A percentile compares a stretch with the other conserved stretches of the same genome.
Conservation (phyloP, 2,113 vertebrate species). For the Scortum barcoo region DNA sequence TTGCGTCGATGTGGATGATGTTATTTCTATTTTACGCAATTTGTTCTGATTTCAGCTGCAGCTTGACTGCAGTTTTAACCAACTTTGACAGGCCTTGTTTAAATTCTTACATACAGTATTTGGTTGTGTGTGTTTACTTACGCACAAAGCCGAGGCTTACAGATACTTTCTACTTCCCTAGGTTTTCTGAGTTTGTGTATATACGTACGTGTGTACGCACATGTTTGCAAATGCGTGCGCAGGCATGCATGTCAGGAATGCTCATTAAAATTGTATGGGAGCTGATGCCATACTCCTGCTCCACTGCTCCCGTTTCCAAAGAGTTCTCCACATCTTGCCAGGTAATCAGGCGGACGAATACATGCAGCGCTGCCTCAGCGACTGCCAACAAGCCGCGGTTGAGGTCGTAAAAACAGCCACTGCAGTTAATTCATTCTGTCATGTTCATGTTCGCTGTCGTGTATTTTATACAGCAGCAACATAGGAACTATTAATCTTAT, state of each 20-base stretch:
- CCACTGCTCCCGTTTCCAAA: slow-evolving; percentile 43
- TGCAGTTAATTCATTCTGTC: slow-evolving; percentile 30
- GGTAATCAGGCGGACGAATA: slow-evolving; percentile 37
- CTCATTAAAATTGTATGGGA: slow-evolving; percentile 63
- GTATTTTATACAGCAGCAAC: slow-evolving; percentile 22
- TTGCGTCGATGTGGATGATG: slow-evolving; percentile 12
- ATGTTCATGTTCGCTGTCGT: slow-evolving; percentile 20
- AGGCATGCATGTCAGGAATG: slow-evolving; percentile 33
- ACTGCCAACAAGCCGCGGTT: slow-evolving; percentile 32
- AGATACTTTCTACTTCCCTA: not conserved
- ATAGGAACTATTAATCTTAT: slow-evolving; percentile 7
- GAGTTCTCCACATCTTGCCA: slow-evolving; percentile 45
- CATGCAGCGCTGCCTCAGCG: slow-evolving; percentile 5
- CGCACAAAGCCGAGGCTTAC: not conserved
- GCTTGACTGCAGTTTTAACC: slow-evolving; percentile 24
- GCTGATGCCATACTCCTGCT: slow-evolving; percentile 35
- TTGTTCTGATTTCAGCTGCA: slow-evolving; percentile 37
- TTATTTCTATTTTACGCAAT: slow-evolving; percentile 32
- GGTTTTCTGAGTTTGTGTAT: slow-evolving; percentile 14
- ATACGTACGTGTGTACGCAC: not conserved
- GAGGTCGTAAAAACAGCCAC: slow-evolving; percentile 44
- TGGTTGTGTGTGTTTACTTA: not conserved
- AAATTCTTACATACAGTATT: not conserved
- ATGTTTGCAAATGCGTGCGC: slow-evolving; percentile 32
- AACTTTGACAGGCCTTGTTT: slow-evolving; percentile 33